Evolutionary conservation across 2,797 vertebrate genomes (phyloP), one percentile per base, ranked within the genome.

Genomic region (Alosa sapidissima): DNA sequence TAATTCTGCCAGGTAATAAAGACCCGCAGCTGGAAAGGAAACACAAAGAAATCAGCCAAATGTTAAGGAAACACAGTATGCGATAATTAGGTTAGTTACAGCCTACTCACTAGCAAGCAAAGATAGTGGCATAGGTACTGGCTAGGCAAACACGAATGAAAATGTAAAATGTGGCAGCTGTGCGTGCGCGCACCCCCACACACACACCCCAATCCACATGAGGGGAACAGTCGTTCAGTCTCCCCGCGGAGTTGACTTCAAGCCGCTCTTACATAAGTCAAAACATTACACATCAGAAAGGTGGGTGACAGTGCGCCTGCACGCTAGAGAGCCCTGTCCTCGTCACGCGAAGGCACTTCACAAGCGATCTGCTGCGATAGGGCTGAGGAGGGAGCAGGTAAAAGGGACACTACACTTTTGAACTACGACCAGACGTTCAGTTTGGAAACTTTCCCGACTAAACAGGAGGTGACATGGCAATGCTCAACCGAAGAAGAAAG

Each of bases 1-100:
- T 87, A 99, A 91, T 92, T 99, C 98, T 1, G 98, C 98, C 94
- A 99, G 82, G 93, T 99, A 99, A 92, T 99, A 99, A 1, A 99
- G 95, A 84, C 97, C 98, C 0, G 97, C 97, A 85, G 97, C 97
- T 98, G 92, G 0, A 9, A 5, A 86, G n/a, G n/a, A 41, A 41
- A 41, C 65, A 33, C 24, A 72, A 72, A 72, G 33, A 72, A 14
- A 62, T 28, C 3, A 28, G 24, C 2, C 62, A 72, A 36, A 72
- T 36, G 33, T 72, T 36, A 36, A 41, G 28, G 33, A 36, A 33
- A 41, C 41, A 41, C 41, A 41, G 41, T 41, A 41, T 41, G 41
- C 41, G 4, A 41, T 41, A 41, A 41, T 41, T 2, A 2, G 41
- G 41, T 41, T 41, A 41, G 41, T 41, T 41, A 41, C 4, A 41